Evolutionary conservation across 1,140 invertebrate genomes (phyloP).

Genomic region (Drosophila lacteicornis): DNA sequence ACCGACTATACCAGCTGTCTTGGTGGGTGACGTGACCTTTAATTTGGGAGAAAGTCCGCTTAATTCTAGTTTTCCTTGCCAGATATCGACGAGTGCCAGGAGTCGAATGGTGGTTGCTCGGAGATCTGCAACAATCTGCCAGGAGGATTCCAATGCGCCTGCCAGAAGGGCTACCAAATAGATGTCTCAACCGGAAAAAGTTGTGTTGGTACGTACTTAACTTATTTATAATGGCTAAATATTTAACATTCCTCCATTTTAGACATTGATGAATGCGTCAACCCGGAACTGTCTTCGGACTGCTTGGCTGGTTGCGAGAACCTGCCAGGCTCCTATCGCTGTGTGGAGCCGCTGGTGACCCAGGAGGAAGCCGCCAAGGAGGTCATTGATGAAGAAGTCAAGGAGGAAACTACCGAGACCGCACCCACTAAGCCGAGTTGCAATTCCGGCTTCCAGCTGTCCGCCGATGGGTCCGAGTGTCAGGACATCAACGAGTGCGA

Average conservation of each 20-base stretch:
- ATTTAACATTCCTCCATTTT: conserved; percentile 3
- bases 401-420: not conserved
- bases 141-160: conserved; percentile 90
- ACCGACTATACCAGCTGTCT: conserved; percentile 71
- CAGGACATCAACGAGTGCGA: conserved; percentile 89
- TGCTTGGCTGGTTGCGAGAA: conserved; percentile 89
- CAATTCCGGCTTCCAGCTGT: conserved; percentile 86
- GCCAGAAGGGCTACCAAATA: conserved; percentile 86
- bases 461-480: conserved; percentile 84
- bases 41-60: too few species aligned
- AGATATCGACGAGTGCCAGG: conserved; percentile 92
- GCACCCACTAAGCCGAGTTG: conserved; percentile 86
- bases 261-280: conserved; percentile 90
- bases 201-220: conserved; percentile 80
- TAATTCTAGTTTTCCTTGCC: not conserved
- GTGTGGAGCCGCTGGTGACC: conserved; percentile 74
- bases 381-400: not conserved
- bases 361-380: conserved; percentile 16
- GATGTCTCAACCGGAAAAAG: conserved; percentile 42
- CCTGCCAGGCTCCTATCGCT: conserved; percentile 89
- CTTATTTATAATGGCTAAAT: not conserved
- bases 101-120: conserved; percentile 88
- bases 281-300: conserved; percentile 85
- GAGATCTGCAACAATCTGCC: conserved; percentile 89
- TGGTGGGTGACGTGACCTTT: conserved; percentile 45